These are phyloP conservation scores for Anguilla anguilla DNA, from an alignment of 2,797 vertebrate genomes.

Conservation along the genomic window DNA sequence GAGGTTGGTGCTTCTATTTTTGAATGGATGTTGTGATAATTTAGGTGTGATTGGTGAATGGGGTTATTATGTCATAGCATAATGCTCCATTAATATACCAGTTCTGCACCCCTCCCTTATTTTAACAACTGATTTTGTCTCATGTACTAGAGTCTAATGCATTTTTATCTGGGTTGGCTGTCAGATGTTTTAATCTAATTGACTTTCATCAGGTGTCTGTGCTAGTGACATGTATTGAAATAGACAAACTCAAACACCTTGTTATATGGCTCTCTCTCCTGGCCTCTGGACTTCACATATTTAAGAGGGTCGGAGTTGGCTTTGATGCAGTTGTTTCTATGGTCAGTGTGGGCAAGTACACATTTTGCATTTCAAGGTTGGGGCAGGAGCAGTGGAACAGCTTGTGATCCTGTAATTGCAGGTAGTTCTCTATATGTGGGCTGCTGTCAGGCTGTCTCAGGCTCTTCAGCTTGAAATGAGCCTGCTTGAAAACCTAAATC, in stretches of 20 bases:
- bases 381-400: not conserved
- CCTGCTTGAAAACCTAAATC: not conserved
- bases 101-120: not conserved
- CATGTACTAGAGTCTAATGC: not conserved
- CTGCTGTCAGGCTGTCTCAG: not conserved
- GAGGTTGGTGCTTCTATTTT: not conserved
- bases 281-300: not conserved
- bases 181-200: not conserved
- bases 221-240: not conserved
- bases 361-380: not conserved
- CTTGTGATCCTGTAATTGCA: not conserved
- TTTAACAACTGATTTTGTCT: not conserved
- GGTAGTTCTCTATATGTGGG: not conserved
- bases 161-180: not conserved
- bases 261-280: not conserved
- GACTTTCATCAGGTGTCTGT: not conserved
- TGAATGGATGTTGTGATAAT: not conserved
- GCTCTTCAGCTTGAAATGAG: not conserved
- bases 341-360: not conserved
- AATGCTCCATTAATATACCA: not conserved
- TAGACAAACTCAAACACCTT: not conserved
- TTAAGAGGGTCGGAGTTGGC: not conserved
- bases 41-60: not conserved
- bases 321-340: not conserved
- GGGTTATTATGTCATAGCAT: not conserved